These are phyloP conservation scores for Xestoiulus laeticollis DNA, from an alignment of 2,888 invertebrate genomes.

Conservation along the genomic window DNA sequence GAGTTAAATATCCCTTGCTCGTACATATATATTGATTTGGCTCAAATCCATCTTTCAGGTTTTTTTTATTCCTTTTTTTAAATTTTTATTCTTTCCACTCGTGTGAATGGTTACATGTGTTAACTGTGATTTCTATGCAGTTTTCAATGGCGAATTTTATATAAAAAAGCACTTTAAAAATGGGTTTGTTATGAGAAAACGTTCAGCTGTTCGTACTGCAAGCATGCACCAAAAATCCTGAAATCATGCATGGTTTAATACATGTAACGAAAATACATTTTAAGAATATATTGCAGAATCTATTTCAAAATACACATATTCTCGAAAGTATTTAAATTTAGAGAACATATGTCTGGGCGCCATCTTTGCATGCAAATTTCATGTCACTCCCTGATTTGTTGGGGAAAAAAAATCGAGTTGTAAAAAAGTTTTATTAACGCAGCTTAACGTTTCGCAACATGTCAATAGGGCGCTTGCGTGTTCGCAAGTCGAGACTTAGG, in stretches of 20 bases:
- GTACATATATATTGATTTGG: neutral
- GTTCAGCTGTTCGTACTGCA: neutral
- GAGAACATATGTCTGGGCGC: too few relatives aligned
- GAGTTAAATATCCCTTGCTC: too few relatives aligned
- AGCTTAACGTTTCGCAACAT: neutral
- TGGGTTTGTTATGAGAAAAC: neutral
- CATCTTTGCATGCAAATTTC: too few relatives aligned
- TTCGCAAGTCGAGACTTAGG: too few relatives aligned
- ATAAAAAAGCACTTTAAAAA: neutral
- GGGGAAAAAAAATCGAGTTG: too few relatives aligned
- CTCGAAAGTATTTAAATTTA: too few relatives aligned
- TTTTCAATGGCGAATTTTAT: slow-evolving; percentile 1
- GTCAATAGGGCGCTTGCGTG: neutral
- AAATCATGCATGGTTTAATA: neutral
- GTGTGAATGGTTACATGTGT: neutral
- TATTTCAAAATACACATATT: too few relatives aligned
- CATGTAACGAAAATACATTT: too few relatives aligned
- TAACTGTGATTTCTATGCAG: neutral
- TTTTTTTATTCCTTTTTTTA: too few relatives aligned
- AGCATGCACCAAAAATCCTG: neutral
- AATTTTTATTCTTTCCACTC: neutral
- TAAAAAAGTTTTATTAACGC: too few relatives aligned
- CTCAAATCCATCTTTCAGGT: neutral
- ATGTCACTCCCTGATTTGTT: too few relatives aligned
- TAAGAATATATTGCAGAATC: too few relatives aligned